These are phyloP conservation scores for Euwallacea similis DNA, from an alignment of 1,140 invertebrate species.

Conservation along the genomic window DNA sequence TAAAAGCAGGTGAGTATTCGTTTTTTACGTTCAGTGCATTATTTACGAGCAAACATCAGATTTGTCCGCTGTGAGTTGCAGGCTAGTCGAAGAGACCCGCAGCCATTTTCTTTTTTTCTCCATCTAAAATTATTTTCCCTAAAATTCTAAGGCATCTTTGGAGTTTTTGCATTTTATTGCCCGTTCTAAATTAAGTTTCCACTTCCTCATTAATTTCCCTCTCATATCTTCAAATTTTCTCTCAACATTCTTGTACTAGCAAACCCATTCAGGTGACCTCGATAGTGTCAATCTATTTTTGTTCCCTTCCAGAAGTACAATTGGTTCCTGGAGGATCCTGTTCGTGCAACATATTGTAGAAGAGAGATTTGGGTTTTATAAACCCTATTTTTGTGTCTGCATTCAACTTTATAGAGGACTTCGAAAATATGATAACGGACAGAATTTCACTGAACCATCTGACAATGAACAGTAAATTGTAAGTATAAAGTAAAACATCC, in stretches of 20 bases:
- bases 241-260: too few species aligned
- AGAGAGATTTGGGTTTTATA: conserved; percentile 50
- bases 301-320: conserved; percentile 5
- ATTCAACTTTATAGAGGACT: conserved; percentile 38
- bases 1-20: too few species aligned
- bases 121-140: neutral
- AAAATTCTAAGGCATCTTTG: conserved; percentile 4
- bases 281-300: conserved; percentile 9
- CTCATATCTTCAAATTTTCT: neutral
- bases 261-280: neutral
- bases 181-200: neutral
- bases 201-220: neutral
- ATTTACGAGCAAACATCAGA: too few species aligned
- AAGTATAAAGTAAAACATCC: conserved; percentile 36
- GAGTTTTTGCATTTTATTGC: neutral
- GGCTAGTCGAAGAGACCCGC: neutral
- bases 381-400: conserved; percentile 47
- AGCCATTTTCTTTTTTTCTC: conserved; percentile 14
- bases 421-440: conserved; percentile 53
- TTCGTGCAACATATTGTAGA: conserved; percentile 50
- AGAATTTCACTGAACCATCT: conserved; percentile 51
- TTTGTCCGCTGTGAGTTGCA: neutral
- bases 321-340: conserved; percentile 29
- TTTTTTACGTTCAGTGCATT: too few species aligned
- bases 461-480: conserved; percentile 51